phyloP scores from a whole-genome alignment of 2,797 vertebrate species.

The Tenualosa thibaudeaui region DNA sequence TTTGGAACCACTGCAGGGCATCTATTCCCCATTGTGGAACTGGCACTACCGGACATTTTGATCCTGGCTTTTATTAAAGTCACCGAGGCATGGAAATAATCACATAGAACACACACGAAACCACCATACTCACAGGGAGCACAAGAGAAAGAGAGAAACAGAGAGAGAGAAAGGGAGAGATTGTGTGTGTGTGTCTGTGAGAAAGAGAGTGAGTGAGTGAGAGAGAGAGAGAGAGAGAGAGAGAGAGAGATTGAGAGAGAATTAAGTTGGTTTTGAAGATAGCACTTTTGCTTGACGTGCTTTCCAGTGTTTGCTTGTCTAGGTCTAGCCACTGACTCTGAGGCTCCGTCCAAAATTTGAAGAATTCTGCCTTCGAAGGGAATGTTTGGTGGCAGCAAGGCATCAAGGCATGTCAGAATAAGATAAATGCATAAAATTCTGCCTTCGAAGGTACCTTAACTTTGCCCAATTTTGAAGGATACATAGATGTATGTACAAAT shows the following conservation, averaged over 20 bases:
- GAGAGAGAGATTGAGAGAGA: not conserved
- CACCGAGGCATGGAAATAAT: constrained; percentile 11
- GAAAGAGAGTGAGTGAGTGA: too few relatives aligned
- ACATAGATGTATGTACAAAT: too few relatives aligned
- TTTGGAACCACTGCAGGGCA: not conserved
- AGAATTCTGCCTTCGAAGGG: not conserved
- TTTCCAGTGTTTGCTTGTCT: not conserved
- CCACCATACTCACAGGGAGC: not conserved
- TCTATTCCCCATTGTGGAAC: not conserved
- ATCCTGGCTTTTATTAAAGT: constrained; percentile 13
- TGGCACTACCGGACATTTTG: not conserved
- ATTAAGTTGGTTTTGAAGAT: not conserved
- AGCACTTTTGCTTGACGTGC: not conserved
- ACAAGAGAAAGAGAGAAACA: not conserved
- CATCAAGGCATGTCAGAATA: too few relatives aligned
- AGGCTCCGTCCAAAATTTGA: not conserved
- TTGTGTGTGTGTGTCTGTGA: not conserved
- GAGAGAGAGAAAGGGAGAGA: not conserved
- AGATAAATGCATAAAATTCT: too few relatives aligned
- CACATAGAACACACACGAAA: not conserved
- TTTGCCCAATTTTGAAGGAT: too few relatives aligned
- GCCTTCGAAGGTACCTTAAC: too few relatives aligned
- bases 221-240: too few relatives aligned
- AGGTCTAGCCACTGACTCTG: not conserved
- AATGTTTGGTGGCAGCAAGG: too few relatives aligned